Percentiles rank a stretch among this genome's conserved stretches.
Evolutionary conservation across 2,113 vertebrate species (phyloP).

Genomic region (Lampris incognitus): DNA sequence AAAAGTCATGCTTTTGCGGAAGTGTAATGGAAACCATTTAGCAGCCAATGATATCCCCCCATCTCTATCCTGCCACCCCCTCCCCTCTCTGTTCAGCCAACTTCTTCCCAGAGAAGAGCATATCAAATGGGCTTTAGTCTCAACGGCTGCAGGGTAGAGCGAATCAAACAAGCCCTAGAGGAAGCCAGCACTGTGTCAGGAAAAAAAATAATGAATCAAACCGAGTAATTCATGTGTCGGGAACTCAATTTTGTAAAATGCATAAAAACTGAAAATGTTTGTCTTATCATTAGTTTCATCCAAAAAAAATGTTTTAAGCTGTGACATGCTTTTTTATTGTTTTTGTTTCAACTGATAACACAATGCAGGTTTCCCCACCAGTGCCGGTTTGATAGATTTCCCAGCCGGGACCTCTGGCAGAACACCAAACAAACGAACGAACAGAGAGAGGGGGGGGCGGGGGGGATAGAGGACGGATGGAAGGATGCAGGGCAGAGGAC

Average conservation of each 20-base stretch:
- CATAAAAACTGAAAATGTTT: conserved; percentile 34
- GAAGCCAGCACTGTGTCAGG: conserved; percentile 66
- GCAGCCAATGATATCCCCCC: conserved; percentile 82
- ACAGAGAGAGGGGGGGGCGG: conserved; percentile 54
- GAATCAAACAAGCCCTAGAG: conserved; percentile 72
- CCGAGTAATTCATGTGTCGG: conserved; percentile 20
- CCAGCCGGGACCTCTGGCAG: conserved; percentile 59
- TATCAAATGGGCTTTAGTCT: conserved; percentile 79
- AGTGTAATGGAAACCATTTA: conserved; percentile 81
- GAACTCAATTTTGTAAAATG: conserved; percentile 40
- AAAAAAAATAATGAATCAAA: conserved; percentile 66
- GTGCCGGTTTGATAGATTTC: conserved; percentile 50
- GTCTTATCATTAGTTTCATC: conserved; percentile 1
- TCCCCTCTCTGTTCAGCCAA: conserved; percentile 73
- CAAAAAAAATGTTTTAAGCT: neutral
- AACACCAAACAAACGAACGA: conserved; percentile 43
- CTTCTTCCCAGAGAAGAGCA: conserved; percentile 76
- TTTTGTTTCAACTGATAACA: conserved; percentile 26
- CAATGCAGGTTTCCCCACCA: conserved; percentile 20
- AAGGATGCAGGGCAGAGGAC: conserved; percentile 71
- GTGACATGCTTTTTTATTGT: neutral
- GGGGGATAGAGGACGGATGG: conserved; percentile 63
- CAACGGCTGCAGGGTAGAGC: conserved; percentile 72
- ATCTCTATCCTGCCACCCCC: conserved; percentile 45
- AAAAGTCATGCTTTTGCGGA: conserved; percentile 77